phyloP scores from a whole-genome alignment of 2,113 vertebrate species.

The Coturnix japonica region DNA sequence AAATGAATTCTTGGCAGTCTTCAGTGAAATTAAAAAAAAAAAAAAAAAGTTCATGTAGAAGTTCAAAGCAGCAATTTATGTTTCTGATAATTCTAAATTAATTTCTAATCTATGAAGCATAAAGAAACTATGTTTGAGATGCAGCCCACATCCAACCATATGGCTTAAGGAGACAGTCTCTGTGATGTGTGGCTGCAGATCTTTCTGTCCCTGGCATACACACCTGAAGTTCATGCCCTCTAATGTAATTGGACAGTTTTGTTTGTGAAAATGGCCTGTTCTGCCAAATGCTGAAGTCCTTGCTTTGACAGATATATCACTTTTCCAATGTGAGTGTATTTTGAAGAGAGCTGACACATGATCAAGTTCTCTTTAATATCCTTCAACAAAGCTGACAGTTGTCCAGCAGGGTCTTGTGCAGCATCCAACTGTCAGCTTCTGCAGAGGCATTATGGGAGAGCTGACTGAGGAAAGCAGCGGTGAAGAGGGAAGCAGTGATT shows the following conservation, averaged over 20 bases:
- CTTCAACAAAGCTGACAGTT: conserved; percentile 80
- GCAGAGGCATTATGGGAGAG: conserved; percentile 59
- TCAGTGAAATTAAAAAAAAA: conserved; percentile 23
- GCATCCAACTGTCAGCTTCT: conserved; percentile 63
- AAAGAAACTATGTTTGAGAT: conserved; percentile 49
- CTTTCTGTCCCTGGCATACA: conserved; percentile 70
- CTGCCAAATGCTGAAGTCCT: conserved; percentile 85
- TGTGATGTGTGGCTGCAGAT: conserved; percentile 41
- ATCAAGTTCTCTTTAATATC: conserved; percentile 84
- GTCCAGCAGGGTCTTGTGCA: conserved; percentile 74
- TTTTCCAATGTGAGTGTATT: conserved; percentile 82
- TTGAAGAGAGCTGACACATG: conserved; percentile 81
- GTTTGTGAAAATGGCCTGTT: conserved; percentile 82
- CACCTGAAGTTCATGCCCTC: conserved; percentile 85
- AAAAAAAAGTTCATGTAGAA: conserved; percentile 52
- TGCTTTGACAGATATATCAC: conserved; percentile 90
- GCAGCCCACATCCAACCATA: conserved; percentile 61
- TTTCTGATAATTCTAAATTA: conserved; percentile 74
- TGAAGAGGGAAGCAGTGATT: conserved; percentile 27
- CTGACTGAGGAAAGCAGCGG: conserved; percentile 45
- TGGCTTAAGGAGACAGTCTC: conserved; percentile 64
- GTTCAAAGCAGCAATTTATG: conserved; percentile 66
- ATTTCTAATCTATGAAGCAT: conserved; percentile 61
- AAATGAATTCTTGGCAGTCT: conserved; percentile 72
- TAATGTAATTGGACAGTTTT: conserved; percentile 91